Percentiles rank a stretch among this genome's conserved stretches.
These are phyloP conservation scores for Musca domestica DNA, from an alignment of 1,140 invertebrate genomes.

Conservation along the genomic window DNA sequence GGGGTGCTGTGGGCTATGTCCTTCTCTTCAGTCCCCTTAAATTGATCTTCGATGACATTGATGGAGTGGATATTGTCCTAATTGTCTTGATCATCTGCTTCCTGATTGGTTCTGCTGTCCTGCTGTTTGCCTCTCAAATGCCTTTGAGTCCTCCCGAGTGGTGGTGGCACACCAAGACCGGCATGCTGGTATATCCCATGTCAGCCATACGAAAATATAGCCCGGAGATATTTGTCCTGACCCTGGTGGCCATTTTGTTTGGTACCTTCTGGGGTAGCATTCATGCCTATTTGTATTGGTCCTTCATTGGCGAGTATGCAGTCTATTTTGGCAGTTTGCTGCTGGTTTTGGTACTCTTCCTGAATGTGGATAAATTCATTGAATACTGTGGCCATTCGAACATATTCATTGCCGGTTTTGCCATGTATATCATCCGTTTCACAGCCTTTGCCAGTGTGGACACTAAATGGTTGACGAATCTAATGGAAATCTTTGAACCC, in stretches of 20 bases:
- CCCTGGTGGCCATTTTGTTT: conserved; percentile 67
- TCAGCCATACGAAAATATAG: conserved; percentile 70
- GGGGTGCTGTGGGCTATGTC: conserved; percentile 71
- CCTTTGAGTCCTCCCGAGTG: conserved; percentile 75
- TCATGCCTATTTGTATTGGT: conserved; percentile 72
- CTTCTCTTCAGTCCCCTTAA: conserved; percentile 69
- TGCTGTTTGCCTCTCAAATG: conserved; percentile 58
- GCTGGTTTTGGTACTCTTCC: conserved; percentile 69
- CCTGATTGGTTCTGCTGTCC: conserved; percentile 38
- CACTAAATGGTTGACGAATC: conserved; percentile 63
- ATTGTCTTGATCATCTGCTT: conserved; percentile 64
- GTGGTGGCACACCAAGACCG: conserved; percentile 80
- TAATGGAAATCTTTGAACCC: conserved; percentile 74
- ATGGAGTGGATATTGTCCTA: conserved; percentile 44
- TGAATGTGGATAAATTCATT: conserved; percentile 75
- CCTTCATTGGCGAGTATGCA: conserved; percentile 35
- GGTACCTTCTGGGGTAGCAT: conserved; percentile 77
- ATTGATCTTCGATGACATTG: conserved; percentile 34
- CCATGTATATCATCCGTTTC: conserved; percentile 75
- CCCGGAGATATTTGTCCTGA: conserved; percentile 67
- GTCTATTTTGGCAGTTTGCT: conserved; percentile 53
- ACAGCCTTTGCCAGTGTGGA: conserved; percentile 66
- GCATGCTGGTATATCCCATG: conserved; percentile 70
- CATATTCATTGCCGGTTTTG: conserved; percentile 75
- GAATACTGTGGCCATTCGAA: conserved; percentile 83